A percentile compares a stretch with the other conserved stretches of the same genome.
These are phyloP conservation scores for Phrixothrix hirtus DNA, from an alignment of 2,888 invertebrate genomes.

Conservation along the genomic window DNA sequence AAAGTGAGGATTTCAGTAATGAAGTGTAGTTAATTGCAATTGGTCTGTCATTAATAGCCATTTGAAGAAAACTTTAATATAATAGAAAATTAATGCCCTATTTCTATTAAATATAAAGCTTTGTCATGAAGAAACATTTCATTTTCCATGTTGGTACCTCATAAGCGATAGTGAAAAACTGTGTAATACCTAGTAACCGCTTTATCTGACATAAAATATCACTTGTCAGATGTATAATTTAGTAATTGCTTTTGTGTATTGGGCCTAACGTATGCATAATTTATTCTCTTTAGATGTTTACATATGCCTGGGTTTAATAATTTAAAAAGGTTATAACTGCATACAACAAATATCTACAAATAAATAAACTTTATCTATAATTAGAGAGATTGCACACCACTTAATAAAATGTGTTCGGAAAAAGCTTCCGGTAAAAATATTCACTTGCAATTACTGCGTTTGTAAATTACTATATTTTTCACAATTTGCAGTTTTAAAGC, in stretches of 20 bases:
- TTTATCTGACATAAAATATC: conserved; percentile 42
- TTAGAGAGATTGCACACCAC: too few species aligned
- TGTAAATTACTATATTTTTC: conserved; percentile 2
- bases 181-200: conserved; percentile 37
- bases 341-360: conserved; percentile 26
- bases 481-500: conserved; percentile 14
- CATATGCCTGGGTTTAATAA: conserved; percentile 32
- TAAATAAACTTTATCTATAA: conserved; percentile 13
- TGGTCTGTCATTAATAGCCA: conserved; percentile 7
- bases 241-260: conserved; percentile 43
- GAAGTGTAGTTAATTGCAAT: conserved; percentile 6
- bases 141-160: conserved; percentile 27
- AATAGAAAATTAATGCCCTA: conserved; percentile 4
- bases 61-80: conserved; percentile 2
- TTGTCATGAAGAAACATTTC: conserved; percentile 20
- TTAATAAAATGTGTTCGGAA: background rate
- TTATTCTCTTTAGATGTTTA: conserved; percentile 35
- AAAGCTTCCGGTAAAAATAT: conserved; percentile 2
- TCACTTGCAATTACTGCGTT: conserved; percentile 9
- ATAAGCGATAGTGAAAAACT: conserved; percentile 43
- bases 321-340: conserved; percentile 30
- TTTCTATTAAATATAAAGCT: conserved; percentile 24
- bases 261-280: conserved; percentile 42
- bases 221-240: conserved; percentile 46
- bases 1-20: conserved; percentile 6